A percentile compares a stretch with the other conserved stretches of the same genome.
Conservation (phyloP, 1,140 invertebrate genomes). For the Calephelis nemesis region DNA sequence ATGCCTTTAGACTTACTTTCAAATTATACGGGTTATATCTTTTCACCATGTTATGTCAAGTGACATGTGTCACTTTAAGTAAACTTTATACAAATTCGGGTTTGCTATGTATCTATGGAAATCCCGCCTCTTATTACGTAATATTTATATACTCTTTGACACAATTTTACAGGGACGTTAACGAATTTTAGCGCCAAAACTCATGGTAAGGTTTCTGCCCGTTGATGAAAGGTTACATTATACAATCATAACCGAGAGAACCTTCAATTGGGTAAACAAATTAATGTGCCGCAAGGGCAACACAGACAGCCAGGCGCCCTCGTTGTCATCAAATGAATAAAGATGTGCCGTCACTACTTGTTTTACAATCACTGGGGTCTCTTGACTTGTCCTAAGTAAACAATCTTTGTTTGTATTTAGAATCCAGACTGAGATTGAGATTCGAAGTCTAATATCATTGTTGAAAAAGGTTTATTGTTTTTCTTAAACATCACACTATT, state of each 20-base stretch:
- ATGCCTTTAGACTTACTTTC: too few relatives aligned
- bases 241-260: conserved; percentile 9
- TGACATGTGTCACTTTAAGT: too few relatives aligned
- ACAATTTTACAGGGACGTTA: too few relatives aligned
- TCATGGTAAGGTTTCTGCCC: neutral
- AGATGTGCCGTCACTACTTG: conserved; percentile 5
- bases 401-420: conserved; percentile 4
- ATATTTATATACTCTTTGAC: too few relatives aligned
- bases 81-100: too few relatives aligned
- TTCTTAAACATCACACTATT: too few relatives aligned
- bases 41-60: too few relatives aligned
- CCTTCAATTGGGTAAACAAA: conserved; percentile 7
- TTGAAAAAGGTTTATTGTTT: too few relatives aligned
- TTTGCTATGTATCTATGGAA: too few relatives aligned
- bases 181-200: too few relatives aligned
- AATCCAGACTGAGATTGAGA: neutral
- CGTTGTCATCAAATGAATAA: conserved; percentile 14
- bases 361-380: neutral
- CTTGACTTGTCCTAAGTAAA: conserved; percentile 12
- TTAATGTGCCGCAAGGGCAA: conserved; percentile 11
- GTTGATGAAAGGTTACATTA: conserved; percentile 16
- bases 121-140: too few relatives aligned
- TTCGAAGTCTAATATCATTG: neutral
- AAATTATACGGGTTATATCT: too few relatives aligned
- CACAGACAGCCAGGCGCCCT: conserved; percentile 10